A percentile compares a stretch with the other conserved stretches of the same genome.
These are phyloP conservation scores for Macropus fuliginosus DNA, from an alignment of 2,797 vertebrate genomes.

Conservation along the genomic window DNA sequence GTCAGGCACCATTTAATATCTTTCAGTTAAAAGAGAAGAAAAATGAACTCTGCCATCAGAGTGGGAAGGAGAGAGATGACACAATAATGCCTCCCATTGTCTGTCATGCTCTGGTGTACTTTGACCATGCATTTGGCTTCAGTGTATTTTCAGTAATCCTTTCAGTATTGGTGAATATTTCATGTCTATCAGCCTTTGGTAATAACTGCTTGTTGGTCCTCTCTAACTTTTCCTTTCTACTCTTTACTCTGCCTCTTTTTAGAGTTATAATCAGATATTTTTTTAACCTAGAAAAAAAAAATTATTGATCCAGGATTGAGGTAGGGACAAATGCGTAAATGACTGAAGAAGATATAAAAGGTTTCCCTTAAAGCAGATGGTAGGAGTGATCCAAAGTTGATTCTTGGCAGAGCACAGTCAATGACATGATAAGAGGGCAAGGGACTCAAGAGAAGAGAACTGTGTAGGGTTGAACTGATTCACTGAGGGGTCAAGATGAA, in stretches of 20 bases:
- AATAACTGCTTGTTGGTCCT: neutral
- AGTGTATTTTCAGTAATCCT: conserved; percentile 4
- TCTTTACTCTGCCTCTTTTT: neutral
- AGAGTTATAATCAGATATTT: neutral
- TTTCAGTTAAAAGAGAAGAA: conserved; percentile 31
- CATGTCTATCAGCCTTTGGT: neutral
- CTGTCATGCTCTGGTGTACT: conserved; percentile 10
- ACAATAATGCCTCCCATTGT: neutral
- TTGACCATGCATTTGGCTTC: conserved; percentile 36
- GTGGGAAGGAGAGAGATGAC: conserved; percentile 16
- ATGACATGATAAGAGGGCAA: no score
- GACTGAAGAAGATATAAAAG: neutral
- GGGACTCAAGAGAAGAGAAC: no score
- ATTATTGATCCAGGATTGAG: neutral
- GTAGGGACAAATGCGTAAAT: neutral
- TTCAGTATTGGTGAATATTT: conserved; percentile 10
- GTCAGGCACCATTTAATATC: conserved; percentile 1
- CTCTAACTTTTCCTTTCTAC: neutral
- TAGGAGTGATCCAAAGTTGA: no score
- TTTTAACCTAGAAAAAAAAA: neutral
- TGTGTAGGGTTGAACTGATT: no score
- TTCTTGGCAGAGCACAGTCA: no score
- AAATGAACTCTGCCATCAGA: conserved; percentile 37
- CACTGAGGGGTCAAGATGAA: no score
- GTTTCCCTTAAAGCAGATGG: neutral